Evolutionary conservation across 2,797 vertebrate genomes (phyloP), one percentile per base, ranked within the genome.

Genomic region (Taenioides sp.): DNA sequence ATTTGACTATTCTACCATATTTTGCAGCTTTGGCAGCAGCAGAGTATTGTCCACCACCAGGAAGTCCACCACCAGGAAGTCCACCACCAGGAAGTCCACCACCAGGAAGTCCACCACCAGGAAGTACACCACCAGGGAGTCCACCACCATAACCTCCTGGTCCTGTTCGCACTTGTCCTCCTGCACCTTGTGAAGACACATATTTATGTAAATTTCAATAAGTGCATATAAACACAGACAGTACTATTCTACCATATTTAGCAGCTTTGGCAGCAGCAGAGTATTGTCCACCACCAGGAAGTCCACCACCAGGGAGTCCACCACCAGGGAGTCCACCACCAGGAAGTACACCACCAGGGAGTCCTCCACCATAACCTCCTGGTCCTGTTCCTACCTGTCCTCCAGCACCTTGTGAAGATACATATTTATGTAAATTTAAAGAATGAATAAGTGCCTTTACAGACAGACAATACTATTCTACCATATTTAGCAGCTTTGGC

Each of bases 401-500:
- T 61, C 59, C 59, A 9, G 28, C 28, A 7, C 59, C 59, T 61
- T 9, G 31, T 61, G 28, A 31, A 31, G 28, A 61, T 34, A 34
- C 31, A 27, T 3, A 28, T 23, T 55, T 55, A 54, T 37, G 34
- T 17, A 55, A 55, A 55, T 37, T 37, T 37, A 37, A 37, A 37
- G 7, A 10, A 22, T 12, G 1, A 55, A 11, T 55, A 37, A 37
- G 7, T 22, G 52, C 52, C n/a, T 57, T 57, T 23, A 58, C 23
- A 22, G 7, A 11, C 3, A 55, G n/a, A 60, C 34, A 47, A 14
- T 5, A 47, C 43, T 17, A 16, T 10, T 34, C 3, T 34, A 63
- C 79, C 80, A 68, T 85, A 65, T 89, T 92, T 91, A 62, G 88
- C 84, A 69, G 87, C 85, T 65, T 90, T 90, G 31, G 82, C 79